Percentiles rank a stretch among this genome's conserved stretches.
Conservation (phyloP, 2,797 vertebrate species). For the Diglossa cyanea region DNA sequence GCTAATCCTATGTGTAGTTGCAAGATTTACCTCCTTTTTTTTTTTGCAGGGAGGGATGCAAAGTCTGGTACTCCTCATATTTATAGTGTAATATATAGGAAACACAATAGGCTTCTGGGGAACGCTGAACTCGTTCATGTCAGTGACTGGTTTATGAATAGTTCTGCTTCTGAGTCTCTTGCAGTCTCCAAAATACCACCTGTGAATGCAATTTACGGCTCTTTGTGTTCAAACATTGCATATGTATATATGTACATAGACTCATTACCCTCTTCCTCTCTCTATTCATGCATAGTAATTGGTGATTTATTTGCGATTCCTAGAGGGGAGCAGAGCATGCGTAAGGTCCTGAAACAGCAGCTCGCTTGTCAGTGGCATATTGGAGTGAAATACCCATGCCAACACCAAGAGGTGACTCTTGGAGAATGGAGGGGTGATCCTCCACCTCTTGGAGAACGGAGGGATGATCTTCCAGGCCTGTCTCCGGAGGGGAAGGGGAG, state of each 20-base stretch:
- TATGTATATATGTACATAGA: constrained; percentile 63
- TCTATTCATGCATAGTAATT: constrained; percentile 56
- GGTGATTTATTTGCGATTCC: constrained; percentile 50
- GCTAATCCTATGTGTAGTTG: constrained; percentile 54
- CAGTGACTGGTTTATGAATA: constrained; percentile 63
- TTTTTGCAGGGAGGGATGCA: constrained; percentile 33
- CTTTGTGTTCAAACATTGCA: constrained; percentile 67
- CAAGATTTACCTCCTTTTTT: constrained; percentile 58
- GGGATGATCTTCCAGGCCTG: background rate
- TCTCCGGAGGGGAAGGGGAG: background rate
- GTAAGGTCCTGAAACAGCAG: background rate
- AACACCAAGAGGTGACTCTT: background rate
- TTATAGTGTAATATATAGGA: constrained; percentile 65
- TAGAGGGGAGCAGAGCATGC: background rate
- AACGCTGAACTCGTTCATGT: constrained; percentile 55
- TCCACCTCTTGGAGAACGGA: background rate
- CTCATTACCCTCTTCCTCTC: constrained; percentile 53
- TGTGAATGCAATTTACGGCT: constrained; percentile 64
- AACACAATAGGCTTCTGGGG: constrained; percentile 62
- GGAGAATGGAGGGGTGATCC: background rate
- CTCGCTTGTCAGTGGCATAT: background rate
- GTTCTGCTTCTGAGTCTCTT: constrained; percentile 53
- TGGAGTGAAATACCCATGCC: background rate
- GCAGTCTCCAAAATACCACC: constrained; percentile 56
- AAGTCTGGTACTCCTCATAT: constrained; percentile 61